Percentiles rank a stretch among this genome's conserved stretches.
phyloP scores from a whole-genome alignment of 2,797 vertebrate genomes.

The Leucoraja ocellata region DNA sequence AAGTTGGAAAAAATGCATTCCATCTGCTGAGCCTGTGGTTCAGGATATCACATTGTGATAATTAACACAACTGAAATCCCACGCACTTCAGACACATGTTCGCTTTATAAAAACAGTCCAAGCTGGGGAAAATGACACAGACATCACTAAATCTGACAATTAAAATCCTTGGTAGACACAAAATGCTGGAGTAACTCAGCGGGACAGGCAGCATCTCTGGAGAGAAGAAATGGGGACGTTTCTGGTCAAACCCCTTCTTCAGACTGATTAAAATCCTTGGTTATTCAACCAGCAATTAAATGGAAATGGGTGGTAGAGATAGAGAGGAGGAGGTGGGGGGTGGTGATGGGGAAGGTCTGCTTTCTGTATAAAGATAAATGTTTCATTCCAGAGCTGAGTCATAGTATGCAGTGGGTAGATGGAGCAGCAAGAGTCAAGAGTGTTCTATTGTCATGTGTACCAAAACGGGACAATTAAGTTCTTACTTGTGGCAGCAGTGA shows the following conservation, averaged over 20 bases:
- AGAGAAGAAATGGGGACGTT: too few relatives aligned
- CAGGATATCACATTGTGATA: background rate
- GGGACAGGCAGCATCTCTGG: too few relatives aligned
- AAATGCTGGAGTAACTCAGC: too few relatives aligned
- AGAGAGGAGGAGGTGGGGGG: background rate
- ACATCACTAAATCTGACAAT: background rate
- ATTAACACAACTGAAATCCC: slow-evolving; percentile 9
- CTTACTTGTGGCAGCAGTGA: too few relatives aligned
- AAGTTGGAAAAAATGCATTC: slow-evolving; percentile 23
- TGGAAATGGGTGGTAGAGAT: background rate
- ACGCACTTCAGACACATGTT: background rate
- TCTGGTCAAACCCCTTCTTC: too few relatives aligned
- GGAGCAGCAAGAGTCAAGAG: too few relatives aligned
- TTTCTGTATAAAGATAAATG: background rate
- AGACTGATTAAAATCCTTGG: background rate
- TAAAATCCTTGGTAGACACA: background rate
- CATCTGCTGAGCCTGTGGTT: background rate
- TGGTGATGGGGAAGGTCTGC: background rate
- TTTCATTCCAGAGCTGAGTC: background rate
- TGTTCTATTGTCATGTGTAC: too few relatives aligned
- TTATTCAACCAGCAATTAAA: background rate
- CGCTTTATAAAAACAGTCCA: background rate
- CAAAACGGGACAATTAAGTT: too few relatives aligned
- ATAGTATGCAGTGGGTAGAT: too few relatives aligned
- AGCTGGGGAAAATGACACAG: slow-evolving; percentile 3